These are phyloP conservation scores for Deilephila elpenor DNA, from an alignment of 2,888 invertebrate genomes.

Conservation along the genomic window DNA sequence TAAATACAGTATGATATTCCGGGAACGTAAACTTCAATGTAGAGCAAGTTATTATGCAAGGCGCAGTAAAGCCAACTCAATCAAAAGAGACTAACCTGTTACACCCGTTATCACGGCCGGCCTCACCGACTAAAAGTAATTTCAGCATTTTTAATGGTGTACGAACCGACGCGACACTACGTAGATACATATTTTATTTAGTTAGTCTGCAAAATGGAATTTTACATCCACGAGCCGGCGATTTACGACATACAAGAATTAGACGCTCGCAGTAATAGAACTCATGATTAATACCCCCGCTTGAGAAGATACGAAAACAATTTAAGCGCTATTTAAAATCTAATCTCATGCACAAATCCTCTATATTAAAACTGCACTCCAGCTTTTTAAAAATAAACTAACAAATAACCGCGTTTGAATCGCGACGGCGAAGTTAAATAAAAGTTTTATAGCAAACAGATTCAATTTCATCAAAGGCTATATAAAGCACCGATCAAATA, in stretches of 20 bases:
- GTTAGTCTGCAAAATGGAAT: constrained; percentile 1
- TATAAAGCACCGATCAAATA: too few species aligned
- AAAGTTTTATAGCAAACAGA: too few species aligned
- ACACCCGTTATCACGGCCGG: constrained; percentile 9
- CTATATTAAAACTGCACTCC: neutral
- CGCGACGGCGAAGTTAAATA: too few species aligned
- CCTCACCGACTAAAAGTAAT: constrained; percentile 8
- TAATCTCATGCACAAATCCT: neutral
- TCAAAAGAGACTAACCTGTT: constrained; percentile 10
- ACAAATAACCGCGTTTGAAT: neutral
- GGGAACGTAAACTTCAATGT: neutral
- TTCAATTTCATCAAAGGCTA: too few species aligned
- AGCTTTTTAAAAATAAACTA: neutral
- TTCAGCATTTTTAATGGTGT: constrained; percentile 4
- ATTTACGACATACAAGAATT: neutral
- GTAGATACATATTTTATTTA: neutral
- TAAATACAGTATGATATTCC: too few species aligned
- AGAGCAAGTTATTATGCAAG: neutral
- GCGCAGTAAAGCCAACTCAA: constrained; percentile 7
- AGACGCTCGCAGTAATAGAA: neutral
- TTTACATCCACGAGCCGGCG: neutral
- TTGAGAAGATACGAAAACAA: neutral
- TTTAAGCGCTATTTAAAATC: neutral
- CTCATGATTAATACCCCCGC: neutral
- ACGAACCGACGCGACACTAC: neutral